These are phyloP conservation scores for Globicephala melas DNA, from an alignment of 2,113 vertebrate species.

Conservation along the genomic window DNA sequence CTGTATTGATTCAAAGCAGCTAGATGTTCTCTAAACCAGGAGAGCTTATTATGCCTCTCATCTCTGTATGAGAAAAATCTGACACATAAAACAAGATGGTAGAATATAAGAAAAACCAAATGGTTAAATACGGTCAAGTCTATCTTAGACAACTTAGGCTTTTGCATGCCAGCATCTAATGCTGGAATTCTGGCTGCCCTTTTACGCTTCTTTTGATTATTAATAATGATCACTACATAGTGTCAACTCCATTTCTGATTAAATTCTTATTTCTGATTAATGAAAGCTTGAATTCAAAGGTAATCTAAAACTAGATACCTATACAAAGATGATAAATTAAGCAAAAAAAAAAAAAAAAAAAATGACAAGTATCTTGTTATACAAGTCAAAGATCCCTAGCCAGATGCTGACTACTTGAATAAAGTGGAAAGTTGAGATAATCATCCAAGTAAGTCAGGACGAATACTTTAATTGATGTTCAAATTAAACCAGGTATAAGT, in stretches of 20 bases:
- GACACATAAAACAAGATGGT: background rate
- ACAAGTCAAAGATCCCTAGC: background rate
- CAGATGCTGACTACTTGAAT: background rate
- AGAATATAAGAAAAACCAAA: background rate
- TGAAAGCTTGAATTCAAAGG: background rate
- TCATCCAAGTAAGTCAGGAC: background rate
- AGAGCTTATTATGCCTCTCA: background rate
- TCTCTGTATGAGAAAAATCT: background rate
- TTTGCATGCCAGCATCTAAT: background rate
- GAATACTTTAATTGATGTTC: background rate
- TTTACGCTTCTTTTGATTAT: background rate
- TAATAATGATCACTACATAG: background rate
- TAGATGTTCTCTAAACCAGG: background rate
- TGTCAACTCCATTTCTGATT: background rate
- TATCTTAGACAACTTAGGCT: background rate
- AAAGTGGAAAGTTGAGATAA: conserved; percentile 9
- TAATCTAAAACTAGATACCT: conserved; percentile 15
- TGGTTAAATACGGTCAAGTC: background rate
- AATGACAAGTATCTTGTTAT: background rate
- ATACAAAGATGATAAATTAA: background rate
- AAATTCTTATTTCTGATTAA: conserved; percentile 29
- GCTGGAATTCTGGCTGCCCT: background rate
- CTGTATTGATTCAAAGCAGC: conserved; percentile 16
- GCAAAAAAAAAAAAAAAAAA: background rate
- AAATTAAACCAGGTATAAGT: conserved; percentile 5